These are phyloP conservation scores for Cladopsammia gracilis DNA, from an alignment of 64 coral and sea anemone species.

Conservation along the genomic window DNA sequence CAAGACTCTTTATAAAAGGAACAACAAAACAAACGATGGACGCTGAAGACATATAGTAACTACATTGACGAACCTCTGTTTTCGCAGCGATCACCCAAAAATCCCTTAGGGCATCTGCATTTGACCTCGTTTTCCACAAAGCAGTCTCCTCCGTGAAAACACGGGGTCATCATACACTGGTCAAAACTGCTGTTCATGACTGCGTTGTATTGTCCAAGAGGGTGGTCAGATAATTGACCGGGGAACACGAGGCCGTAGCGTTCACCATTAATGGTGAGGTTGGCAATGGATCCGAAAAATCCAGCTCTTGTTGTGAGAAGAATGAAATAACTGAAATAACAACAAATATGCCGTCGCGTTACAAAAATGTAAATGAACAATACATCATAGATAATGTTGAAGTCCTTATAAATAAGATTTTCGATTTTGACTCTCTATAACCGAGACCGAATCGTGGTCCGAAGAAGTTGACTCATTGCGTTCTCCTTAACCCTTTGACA, in stretches of 20 bases:
- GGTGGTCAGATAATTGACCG: neutral
- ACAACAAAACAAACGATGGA: too few species aligned
- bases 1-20: too few species aligned
- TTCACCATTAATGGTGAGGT: slow-evolving; percentile 20
- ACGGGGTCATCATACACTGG: slow-evolving; percentile 48
- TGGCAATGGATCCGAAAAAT: slow-evolving; percentile 48
- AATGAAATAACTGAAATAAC: neutral
- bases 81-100: slow-evolving; percentile 56
- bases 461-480: too few species aligned
- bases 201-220: neutral
- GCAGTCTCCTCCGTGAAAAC: slow-evolving; percentile 24
- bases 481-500: too few species aligned
- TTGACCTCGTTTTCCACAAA: neutral
- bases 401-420: too few species aligned
- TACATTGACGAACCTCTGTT: slow-evolving; percentile 24
- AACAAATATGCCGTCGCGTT: too few species aligned
- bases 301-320: slow-evolving; percentile 19
- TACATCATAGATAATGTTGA: too few species aligned
- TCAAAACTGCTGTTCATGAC: neutral
- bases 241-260: neutral
- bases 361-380: neutral
- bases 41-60: too few species aligned
- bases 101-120: slow-evolving; percentile 28
- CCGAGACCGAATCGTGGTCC: too few species aligned
- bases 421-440: too few species aligned